Base-by-base conservation (phyloP, 2,113 vertebrate species). In the Tragelaphus buxtoni region DNA sequence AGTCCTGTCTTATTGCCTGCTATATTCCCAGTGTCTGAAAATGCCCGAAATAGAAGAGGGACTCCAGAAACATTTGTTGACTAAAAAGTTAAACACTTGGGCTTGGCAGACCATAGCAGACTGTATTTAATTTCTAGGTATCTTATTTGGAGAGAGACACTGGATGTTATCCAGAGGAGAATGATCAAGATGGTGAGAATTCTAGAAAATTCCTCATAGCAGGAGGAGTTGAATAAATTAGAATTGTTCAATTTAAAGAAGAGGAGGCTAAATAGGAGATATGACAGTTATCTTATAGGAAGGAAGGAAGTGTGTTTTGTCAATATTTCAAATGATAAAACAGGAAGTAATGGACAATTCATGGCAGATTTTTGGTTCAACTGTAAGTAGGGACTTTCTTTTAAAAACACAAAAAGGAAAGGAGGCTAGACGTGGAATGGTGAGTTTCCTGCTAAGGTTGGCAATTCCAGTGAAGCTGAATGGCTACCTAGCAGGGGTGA, bases 271-370 rank as follows among this genome's bases (percentile, higher is more conserved):
- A 82, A 79, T 20, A 76, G 72, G 35, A 85, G 94, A 58, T n/a
- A 56, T 9, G 69, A 53, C 4, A 32, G 49, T 56, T 92, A 89
- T 84, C 17, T 55, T 85, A 30, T 20, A 91, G 77, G 63, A 88
- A 60, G 79, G 90, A 93, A 56, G 88, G 22, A 58, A 79, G 65
- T 6, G 49, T 93, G n/a, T 81, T 96, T 91, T 92, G 79, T 74
- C 58, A 88, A 13, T 86, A 93, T 81, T 84, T 55, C 53, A 81
- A 24, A 93, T 86, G 84, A 77, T 11, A 60, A 93, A 96, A 96
- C 74, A 81, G 82, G 83, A 97, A 76, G 53, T 28, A 80, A 80
- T 5, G 82, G 55, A 32, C 49, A 61, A 88, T 5, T 87, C 90
- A 69, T 2, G 87, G 83, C 63, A 95, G 26, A 84, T 17, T 95